Percentiles rank a stretch among this genome's conserved stretches.
These are phyloP conservation scores for Nothoprocta pentlandii DNA, from an alignment of 2,113 vertebrate genomes.

Conservation along the genomic window DNA sequence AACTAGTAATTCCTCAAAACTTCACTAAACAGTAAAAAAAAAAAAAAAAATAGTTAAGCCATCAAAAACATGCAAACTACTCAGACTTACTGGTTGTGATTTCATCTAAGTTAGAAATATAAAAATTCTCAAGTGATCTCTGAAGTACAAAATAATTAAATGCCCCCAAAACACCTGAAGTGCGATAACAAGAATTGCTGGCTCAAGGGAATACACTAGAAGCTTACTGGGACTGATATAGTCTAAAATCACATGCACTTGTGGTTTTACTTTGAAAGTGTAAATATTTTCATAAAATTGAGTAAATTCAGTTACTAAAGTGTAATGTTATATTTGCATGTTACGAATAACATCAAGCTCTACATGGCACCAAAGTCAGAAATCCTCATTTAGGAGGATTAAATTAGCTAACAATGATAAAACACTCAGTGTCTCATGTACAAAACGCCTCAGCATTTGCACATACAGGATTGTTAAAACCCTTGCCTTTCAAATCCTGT, in stretches of 20 bases:
- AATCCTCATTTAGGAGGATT: background rate
- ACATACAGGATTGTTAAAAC: background rate
- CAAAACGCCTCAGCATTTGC: background rate
- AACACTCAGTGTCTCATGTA: background rate
- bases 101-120: background rate
- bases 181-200: background rate
- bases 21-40: background rate
- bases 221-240: background rate
- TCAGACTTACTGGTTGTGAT: background rate
- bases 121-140: background rate
- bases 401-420: background rate
- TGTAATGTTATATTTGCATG: background rate
- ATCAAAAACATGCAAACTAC: background rate
- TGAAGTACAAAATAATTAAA: background rate
- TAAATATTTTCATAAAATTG: background rate
- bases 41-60: background rate
- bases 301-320: background rate
- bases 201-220: background rate
- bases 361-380: background rate
- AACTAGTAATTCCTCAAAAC: background rate
- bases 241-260: fast-evolving
- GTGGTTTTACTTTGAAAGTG: background rate
- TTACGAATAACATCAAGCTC: background rate
- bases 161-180: background rate
- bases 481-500: background rate